A percentile compares a stretch with the other conserved stretches of the same genome.
phyloP scores from a whole-genome alignment of 53 echinoderm and acorn worm genomes.

The Temnopleurus reevesii region DNA sequence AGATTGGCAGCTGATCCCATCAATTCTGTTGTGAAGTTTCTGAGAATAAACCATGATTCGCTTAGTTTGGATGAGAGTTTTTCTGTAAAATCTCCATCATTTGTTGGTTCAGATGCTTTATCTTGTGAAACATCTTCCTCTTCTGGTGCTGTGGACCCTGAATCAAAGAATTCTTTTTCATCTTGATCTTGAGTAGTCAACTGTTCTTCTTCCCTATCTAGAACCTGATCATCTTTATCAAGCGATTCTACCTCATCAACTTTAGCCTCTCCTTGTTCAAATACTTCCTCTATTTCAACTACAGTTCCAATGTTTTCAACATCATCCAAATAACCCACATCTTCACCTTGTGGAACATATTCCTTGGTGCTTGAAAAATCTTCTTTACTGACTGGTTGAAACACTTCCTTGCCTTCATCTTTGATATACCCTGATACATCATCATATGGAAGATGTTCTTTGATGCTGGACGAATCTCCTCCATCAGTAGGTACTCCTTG shows the following conservation, averaged over 20 bases:
- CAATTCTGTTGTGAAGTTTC: constrained; percentile 64
- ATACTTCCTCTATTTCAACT: neutral
- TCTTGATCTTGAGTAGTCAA: too few species aligned
- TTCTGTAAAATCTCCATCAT: constrained; percentile 31
- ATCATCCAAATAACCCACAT: neutral
- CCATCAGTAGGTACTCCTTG: neutral
- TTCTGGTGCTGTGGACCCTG: neutral
- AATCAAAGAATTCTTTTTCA: neutral
- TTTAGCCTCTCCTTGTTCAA: neutral
- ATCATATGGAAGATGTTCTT: neutral
- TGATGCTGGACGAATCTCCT: neutral
- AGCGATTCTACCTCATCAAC: neutral
- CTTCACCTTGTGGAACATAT: neutral
- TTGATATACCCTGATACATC: neutral
- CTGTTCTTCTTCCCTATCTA: too few species aligned
- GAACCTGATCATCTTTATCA: neutral
- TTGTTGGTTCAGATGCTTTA: neutral
- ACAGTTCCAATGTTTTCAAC: neutral
- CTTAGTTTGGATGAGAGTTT: constrained; percentile 42
- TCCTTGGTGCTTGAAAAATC: neutral
- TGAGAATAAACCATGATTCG: constrained; percentile 66
- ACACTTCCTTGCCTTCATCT: too few species aligned
- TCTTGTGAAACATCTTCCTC: constrained; percentile 11
- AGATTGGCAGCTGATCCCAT: constrained; percentile 50
- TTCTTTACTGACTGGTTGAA: too few species aligned